Evolutionary conservation across 2,113 vertebrate species (phyloP).

Genomic region (Ceyx cyanopectus): DNA sequence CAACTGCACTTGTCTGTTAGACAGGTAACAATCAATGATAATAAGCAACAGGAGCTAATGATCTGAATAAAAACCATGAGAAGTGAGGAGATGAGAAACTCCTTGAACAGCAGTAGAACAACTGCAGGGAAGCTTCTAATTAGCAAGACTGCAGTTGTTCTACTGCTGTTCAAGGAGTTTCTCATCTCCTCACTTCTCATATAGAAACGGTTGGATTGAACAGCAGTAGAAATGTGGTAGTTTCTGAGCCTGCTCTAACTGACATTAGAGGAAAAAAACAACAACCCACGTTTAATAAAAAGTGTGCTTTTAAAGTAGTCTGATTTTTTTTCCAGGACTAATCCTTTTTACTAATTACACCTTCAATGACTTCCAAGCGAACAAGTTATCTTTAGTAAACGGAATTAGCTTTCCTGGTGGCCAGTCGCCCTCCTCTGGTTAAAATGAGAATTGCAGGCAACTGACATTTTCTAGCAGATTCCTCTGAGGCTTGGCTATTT

Average conservation of each 20-base stretch:
- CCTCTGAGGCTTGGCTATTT: not conserved
- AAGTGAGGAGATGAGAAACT: not conserved
- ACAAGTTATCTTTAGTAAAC: not conserved
- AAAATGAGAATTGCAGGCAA: slow-evolving; percentile 20
- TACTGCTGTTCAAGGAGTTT: too few relatives aligned
- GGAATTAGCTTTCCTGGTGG: not conserved
- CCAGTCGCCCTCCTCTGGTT: slow-evolving; percentile 35
- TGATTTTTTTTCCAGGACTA: not conserved
- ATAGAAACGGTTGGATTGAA: not conserved
- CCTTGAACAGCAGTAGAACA: slow-evolving; percentile 30
- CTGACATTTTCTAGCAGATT: not conserved
- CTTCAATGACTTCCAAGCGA: rapidly evolving
- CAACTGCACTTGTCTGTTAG: not conserved
- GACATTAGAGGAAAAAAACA: not conserved
- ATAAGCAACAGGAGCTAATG: not conserved
- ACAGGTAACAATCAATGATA: slow-evolving; percentile 1
- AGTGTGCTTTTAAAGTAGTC: not conserved
- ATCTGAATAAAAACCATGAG: not conserved
- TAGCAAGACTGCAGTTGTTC: slow-evolving; percentile 12
- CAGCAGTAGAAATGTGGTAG: not conserved
- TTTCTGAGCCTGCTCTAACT: not conserved
- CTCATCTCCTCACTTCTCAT: too few relatives aligned
- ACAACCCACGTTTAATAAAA: not conserved
- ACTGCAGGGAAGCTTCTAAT: slow-evolving; percentile 36
- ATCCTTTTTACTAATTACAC: not conserved